Conservation (phyloP, 2,888 invertebrate genomes). For the Drosophila subquinaria region DNA sequence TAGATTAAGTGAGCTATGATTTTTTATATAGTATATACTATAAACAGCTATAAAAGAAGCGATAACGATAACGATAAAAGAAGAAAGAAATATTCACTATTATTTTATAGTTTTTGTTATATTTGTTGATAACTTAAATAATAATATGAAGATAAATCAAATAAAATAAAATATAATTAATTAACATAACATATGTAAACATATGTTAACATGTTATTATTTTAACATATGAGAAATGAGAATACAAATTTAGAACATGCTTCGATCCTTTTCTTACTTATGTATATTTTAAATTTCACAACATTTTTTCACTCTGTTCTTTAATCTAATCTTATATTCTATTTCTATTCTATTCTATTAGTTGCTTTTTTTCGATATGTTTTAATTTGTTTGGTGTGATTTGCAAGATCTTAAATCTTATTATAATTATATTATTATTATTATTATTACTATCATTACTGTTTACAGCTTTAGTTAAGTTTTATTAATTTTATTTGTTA, state of each 20-base stretch:
- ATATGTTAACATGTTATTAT: too few relatives aligned
- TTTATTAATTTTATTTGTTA: conserved; percentile 73
- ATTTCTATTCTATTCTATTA: conserved; percentile 17
- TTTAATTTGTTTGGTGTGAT: conserved; percentile 72
- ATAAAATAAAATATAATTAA: not conserved
- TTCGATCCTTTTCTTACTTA: conserved; percentile 17
- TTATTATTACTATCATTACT: conserved; percentile 53
- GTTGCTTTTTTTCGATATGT: conserved; percentile 36
- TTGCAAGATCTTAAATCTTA: conserved; percentile 74
- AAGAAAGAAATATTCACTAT: conserved; percentile 32
- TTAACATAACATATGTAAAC: not conserved
- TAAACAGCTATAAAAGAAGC: conserved; percentile 24
- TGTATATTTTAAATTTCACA: conserved; percentile 7
- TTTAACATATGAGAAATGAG: not conserved
- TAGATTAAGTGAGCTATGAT: conserved; percentile 77
- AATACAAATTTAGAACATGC: conserved; percentile 17
- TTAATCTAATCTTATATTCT: conserved; percentile 2
- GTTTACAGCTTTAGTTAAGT: conserved; percentile 74
- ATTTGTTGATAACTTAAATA: conserved; percentile 60
- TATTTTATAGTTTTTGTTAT: conserved; percentile 72
- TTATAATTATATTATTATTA: conserved; percentile 55
- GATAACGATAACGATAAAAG: conserved; percentile 13
- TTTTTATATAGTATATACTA: conserved; percentile 53
- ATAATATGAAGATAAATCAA: conserved; percentile 1
- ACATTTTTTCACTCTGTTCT: conserved; percentile 16